Percentiles rank a stretch among this genome's conserved stretches.
Evolutionary conservation across 2,888 invertebrate species (phyloP).

Genomic region (Polyploca ridens): DNA sequence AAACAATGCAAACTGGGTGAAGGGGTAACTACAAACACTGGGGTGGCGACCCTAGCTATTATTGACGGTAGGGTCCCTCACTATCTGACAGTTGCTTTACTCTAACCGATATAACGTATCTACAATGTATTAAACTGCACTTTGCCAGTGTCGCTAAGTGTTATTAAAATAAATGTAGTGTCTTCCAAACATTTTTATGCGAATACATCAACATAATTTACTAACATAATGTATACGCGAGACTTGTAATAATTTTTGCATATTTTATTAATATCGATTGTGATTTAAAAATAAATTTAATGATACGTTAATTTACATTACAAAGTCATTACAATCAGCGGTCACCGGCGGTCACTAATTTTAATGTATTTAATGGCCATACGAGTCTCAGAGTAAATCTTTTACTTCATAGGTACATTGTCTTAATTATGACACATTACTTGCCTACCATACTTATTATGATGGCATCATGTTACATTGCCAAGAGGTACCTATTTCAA

Average conservation of each 20-base stretch:
- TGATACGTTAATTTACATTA: background rate
- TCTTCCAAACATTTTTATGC: constrained; percentile 5
- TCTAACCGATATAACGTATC: constrained; percentile 50
- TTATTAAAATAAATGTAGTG: constrained; percentile 34
- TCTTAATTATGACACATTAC: background rate
- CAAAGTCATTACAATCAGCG: background rate
- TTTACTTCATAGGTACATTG: background rate
- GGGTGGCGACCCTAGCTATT: constrained; percentile 65
- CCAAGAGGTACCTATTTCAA: background rate
- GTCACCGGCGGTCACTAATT: background rate
- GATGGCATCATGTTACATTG: background rate
- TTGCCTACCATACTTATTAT: background rate
- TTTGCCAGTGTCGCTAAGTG: constrained; percentile 51
- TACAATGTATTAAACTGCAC: constrained; percentile 56
- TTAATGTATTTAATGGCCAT: background rate
- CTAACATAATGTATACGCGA: background rate
- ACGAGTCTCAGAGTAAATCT: background rate
- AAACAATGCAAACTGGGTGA: constrained; percentile 78
- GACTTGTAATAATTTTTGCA: background rate
- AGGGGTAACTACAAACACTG: constrained; percentile 70
- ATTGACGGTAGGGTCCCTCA: constrained; percentile 62
- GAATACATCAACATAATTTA: background rate
- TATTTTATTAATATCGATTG: background rate
- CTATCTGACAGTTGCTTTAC: constrained; percentile 57
- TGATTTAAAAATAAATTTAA: background rate